Percentiles rank a stretch among this genome's conserved stretches.
These are phyloP conservation scores for Homalodisca vitripennis DNA, from an alignment of 1,140 invertebrate genomes.

Conservation along the genomic window DNA sequence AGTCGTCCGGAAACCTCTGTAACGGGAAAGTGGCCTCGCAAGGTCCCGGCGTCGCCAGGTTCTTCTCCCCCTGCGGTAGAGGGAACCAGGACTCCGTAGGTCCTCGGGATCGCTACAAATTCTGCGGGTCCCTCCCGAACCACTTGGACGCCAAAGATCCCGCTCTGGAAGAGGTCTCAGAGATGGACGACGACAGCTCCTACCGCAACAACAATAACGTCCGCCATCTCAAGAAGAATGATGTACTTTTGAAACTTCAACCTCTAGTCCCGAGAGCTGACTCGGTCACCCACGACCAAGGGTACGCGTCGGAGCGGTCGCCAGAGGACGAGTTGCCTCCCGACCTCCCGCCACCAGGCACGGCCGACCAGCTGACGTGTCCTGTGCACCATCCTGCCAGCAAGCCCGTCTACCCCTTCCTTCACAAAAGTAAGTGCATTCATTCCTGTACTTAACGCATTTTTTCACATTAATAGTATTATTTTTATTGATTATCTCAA, in stretches of 20 bases:
- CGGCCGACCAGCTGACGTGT: constrained; percentile 25
- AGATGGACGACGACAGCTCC: constrained; percentile 55
- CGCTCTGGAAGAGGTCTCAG: constrained; percentile 50
- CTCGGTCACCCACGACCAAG: constrained; percentile 55
- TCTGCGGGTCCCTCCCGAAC: constrained; percentile 67
- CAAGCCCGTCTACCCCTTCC: constrained; percentile 59
- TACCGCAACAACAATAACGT: constrained; percentile 62
- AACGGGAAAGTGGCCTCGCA: constrained; percentile 45
- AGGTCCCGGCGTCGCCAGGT: constrained; percentile 44
- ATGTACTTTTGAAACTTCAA: constrained; percentile 35
- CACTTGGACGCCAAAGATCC: constrained; percentile 63
- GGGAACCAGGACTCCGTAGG: constrained; percentile 25
- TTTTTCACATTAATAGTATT: too few relatives aligned
- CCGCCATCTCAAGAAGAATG: constrained; percentile 45
- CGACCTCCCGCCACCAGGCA: constrained; percentile 52
- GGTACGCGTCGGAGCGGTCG: constrained; percentile 73
- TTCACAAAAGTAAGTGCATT: constrained; percentile 61
- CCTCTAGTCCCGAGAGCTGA: constrained; percentile 15
- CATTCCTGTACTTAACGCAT: too few relatives aligned
- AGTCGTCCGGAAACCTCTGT: constrained; percentile 62
- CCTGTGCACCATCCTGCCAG: constrained; percentile 45
- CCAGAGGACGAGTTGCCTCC: constrained; percentile 73
- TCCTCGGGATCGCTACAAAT: constrained; percentile 50
- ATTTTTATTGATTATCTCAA: too few relatives aligned
- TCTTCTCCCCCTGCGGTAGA: constrained; percentile 35